Evolutionary conservation across 2,113 vertebrate species (phyloP), one percentile per base, ranked within the genome.

Genomic region (Misgurnus mizolepis): DNA sequence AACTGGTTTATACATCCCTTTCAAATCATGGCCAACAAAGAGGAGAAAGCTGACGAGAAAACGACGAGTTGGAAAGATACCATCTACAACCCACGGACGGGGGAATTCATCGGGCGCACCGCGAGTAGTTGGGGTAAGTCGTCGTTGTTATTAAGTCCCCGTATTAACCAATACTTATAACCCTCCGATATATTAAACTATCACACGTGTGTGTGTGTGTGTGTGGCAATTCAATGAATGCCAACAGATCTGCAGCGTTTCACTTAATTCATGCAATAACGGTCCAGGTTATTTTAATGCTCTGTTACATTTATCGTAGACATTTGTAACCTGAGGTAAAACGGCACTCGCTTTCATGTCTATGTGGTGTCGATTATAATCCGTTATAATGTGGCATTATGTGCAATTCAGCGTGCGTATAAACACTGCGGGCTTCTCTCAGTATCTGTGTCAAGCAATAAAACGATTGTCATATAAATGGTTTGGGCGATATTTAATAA

Each of bases 51-150:
- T 6, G 88, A 91, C 47, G 86, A 93, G 80, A 87, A 83, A 64
- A 71, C 93, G 81, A 89, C 91, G 34, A 91, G 91, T 67, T 96
- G 94, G 93, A 93, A 91, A 89, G 91, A 93, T 87, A 93, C 91
- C 78, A 76, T 97, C 85, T 97, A 96, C 90, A 97, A 97, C 88
- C 94, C 92, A 15, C 84, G 85, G 68, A 96, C 89, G 80, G 92
- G 95, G 80, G 91, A 93, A 88, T 91, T 96, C 81, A 88, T 98
- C 91, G 96, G 96, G 86, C 94, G 95, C 85, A 96, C 95, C 22
- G 94, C 94, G 81, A 93, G 93, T 84, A 95, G 95, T 87, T 95
- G 95, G 95, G 93, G 95, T 95, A 85, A 92, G 92, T 77, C 43
- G 39, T 45, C 4, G n/a, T n/a, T n/a, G 65, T 47, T 11, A 18